Percentiles rank a stretch among this genome's conserved stretches.
Evolutionary conservation across 1,140 invertebrate species (phyloP).

Genomic region (Hormaphis cornu): DNA sequence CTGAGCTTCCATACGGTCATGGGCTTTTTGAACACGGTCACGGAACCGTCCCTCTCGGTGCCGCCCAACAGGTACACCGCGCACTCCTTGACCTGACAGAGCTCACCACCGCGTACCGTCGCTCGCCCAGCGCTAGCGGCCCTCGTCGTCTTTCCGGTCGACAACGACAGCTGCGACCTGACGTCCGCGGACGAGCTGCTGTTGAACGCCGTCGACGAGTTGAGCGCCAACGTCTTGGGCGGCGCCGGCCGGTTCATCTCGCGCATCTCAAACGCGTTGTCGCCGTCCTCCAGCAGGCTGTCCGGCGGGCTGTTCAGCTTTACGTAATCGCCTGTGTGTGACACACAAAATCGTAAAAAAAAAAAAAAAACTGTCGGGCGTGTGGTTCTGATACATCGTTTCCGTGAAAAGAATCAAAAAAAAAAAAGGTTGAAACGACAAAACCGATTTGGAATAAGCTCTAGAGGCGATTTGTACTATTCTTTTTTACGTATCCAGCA

Average conservation of each 20-base stretch:
- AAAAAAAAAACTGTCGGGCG: too few species aligned
- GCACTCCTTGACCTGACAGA: constrained; percentile 45
- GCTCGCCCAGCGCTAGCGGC: neutral
- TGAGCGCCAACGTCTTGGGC: constrained; percentile 42
- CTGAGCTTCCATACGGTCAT: constrained; percentile 58
- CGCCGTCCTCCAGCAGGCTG: constrained; percentile 40
- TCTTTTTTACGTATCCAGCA: too few species aligned
- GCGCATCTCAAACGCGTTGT: constrained; percentile 38
- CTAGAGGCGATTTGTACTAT: too few species aligned
- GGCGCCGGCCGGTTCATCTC: constrained; percentile 41
- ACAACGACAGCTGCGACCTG: too few species aligned
- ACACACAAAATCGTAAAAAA: neutral
- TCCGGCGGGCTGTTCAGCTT: constrained; percentile 40
- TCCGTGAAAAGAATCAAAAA: too few species aligned
- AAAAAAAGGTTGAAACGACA: too few species aligned
- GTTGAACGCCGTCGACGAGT: constrained; percentile 23
- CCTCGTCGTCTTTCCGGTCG: neutral
- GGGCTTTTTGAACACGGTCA: constrained; percentile 56
- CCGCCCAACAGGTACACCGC: constrained; percentile 57
- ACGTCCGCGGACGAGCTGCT: neutral
- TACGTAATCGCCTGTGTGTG: constrained; percentile 18
- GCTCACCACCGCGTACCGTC: constrained; percentile 26
- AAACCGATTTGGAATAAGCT: too few species aligned
- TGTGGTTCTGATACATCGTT: too few species aligned
- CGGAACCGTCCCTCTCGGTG: constrained; percentile 53